These are phyloP conservation scores for Tricholaema leucomelas DNA, from an alignment of 2,113 vertebrate genomes.

Conservation along the genomic window DNA sequence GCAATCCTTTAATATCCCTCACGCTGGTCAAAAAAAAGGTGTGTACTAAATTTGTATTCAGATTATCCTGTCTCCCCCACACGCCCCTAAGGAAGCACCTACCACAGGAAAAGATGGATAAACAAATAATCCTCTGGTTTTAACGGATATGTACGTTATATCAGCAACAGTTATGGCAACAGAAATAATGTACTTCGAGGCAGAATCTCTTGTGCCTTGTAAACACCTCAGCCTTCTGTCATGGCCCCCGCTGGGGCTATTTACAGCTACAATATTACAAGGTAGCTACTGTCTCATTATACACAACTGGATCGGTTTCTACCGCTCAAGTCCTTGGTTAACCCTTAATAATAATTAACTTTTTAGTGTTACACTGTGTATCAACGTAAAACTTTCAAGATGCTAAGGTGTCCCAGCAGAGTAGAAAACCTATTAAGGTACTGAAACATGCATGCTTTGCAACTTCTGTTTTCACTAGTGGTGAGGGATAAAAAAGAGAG, in stretches of 20 bases:
- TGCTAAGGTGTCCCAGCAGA: conserved; percentile 62
- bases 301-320: conserved; percentile 67
- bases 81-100: neutral
- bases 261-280: conserved; percentile 73
- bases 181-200: conserved; percentile 64
- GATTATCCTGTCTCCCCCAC: neutral
- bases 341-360: conserved; percentile 76
- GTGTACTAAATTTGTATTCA: conserved; percentile 18
- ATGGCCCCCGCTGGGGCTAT: conserved; percentile 68
- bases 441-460: conserved; percentile 68
- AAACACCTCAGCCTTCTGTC: conserved; percentile 81
- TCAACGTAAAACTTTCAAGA: conserved; percentile 77
- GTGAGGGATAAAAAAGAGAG: neutral
- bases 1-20: conserved; percentile 55
- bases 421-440: conserved; percentile 75
- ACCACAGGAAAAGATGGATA: conserved; percentile 62
- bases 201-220: conserved; percentile 76
- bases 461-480: conserved; percentile 71
- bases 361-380: conserved; percentile 70
- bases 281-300: conserved; percentile 79
- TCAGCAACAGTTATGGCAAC: conserved; percentile 69
- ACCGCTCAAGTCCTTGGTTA: conserved; percentile 64
- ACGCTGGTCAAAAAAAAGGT: conserved; percentile 34
- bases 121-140: conserved; percentile 68
- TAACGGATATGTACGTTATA: conserved; percentile 80